Evolutionary conservation across 1,140 invertebrate genomes (phyloP), one percentile per base, ranked within the genome.

Genomic region (Antheraea pernyi): DNA sequence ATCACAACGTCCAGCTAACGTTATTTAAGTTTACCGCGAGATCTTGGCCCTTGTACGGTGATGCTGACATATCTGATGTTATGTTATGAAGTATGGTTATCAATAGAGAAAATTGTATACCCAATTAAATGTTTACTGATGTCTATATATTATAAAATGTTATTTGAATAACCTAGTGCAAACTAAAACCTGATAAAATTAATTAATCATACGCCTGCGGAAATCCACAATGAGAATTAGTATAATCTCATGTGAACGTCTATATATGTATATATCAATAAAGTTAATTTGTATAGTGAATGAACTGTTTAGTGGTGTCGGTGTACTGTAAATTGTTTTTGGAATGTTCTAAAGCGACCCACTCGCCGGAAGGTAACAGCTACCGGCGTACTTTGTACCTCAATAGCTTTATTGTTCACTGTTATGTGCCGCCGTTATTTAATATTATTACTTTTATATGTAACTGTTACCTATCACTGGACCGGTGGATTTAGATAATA

Each of bases 311-410:
- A 53, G 46, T 53, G 46, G 46, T 70, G 76, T 70, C 78, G 75
- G 72, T 72, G 79, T 75, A 78, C 84, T 76, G 68, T 80, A 80
- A 83, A 79, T 82, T 83, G 77, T 73, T 76, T 64, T 48, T 59
- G 58, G 61, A 58, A 70, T 46, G 19, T 70, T 63, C 53, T 68
- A 16, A 53, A 66, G 70, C 70, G 64, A 69, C 73, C 71, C 74
- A 66, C 70, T 53, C 16, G 68, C 71, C 78, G 82, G 84, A 86
- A 81, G 78, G 73, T 73, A 74, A 74, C 36, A 53, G 11, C 46
- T 13, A 53, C 46, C 46, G 10, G 46, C 16, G 46, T 16, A 53
- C 11, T 13, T 53, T 6, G 6, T 53, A 53, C 13, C 0, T 53
- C 6, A n/a, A 16, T 53, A 53, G 16, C 11, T 53, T 53, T 53